These are phyloP conservation scores for Aleiodes alternator DNA, from an alignment of 2,888 invertebrate species.

Conservation along the genomic window DNA sequence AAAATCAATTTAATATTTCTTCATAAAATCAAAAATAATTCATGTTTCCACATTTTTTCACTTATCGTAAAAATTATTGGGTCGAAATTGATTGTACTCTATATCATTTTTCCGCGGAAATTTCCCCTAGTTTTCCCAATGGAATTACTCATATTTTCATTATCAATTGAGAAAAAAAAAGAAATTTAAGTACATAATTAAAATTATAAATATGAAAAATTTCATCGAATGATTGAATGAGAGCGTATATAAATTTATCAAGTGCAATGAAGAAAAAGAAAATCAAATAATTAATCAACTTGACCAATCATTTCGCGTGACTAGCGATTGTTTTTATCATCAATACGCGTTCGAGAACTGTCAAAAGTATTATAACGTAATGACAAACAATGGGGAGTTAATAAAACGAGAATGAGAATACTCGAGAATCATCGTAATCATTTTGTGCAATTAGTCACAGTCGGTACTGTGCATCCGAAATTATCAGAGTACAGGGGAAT, in stretches of 20 bases:
- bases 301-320: background rate
- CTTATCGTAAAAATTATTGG: no score
- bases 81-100: no score
- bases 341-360: conserved; percentile 10
- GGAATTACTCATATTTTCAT: no score
- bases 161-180: no score
- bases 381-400: conserved; percentile 52
- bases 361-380: conserved; percentile 25
- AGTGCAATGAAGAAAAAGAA: background rate
- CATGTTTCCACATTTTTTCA: no score
- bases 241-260: conserved; percentile 6
- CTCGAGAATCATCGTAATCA: conserved; percentile 63
- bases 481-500: conserved; percentile 39
- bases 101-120: no score
- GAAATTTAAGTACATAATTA: no score
- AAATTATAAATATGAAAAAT: no score
- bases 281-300: conserved; percentile 20
- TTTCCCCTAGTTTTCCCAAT: no score
- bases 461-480: conserved; percentile 56
- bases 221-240: background rate
- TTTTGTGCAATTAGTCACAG: conserved; percentile 68
- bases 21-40: no score
- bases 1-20: no score
- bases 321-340: conserved; percentile 22
- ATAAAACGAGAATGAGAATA: conserved; percentile 65